These are phyloP conservation scores for Hirudo medicinalis DNA, from an alignment of 1,140 invertebrate species.

Conservation along the genomic window DNA sequence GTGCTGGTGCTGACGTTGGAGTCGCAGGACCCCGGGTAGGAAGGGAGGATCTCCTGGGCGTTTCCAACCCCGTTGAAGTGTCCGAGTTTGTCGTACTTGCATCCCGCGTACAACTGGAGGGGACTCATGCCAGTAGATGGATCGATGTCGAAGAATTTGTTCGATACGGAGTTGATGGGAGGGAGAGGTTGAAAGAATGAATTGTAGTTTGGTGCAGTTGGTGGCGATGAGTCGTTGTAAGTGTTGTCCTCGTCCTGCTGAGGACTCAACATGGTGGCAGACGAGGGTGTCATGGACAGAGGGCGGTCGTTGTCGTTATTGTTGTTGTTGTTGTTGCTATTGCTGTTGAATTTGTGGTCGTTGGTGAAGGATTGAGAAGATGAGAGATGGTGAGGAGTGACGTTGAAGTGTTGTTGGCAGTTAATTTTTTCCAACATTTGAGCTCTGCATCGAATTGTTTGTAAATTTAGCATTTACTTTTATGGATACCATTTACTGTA, in stretches of 20 bases:
- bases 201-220: no score
- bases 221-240: no score
- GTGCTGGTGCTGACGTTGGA: neutral
- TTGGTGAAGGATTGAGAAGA: neutral
- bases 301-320: no score
- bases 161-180: conserved; percentile 92
- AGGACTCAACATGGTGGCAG: no score
- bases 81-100: no score
- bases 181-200: conserved; percentile 69
- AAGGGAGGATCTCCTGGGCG: neutral
- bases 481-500: no score
- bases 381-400: neutral
- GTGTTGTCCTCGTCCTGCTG: no score
- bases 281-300: no score
- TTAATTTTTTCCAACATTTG: neutral
- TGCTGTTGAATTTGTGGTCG: conserved; percentile 5
- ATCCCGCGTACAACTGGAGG: no score
- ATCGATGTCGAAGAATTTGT: conserved; percentile 46
- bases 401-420: neutral
- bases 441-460: neutral
- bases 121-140: no score
- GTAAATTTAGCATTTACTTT: neutral
- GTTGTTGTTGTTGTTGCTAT: neutral
- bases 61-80: no score
- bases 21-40: no score